Base-by-base conservation (phyloP, 1,140 invertebrate genomes). In the Laupala kohalensis region DNA sequence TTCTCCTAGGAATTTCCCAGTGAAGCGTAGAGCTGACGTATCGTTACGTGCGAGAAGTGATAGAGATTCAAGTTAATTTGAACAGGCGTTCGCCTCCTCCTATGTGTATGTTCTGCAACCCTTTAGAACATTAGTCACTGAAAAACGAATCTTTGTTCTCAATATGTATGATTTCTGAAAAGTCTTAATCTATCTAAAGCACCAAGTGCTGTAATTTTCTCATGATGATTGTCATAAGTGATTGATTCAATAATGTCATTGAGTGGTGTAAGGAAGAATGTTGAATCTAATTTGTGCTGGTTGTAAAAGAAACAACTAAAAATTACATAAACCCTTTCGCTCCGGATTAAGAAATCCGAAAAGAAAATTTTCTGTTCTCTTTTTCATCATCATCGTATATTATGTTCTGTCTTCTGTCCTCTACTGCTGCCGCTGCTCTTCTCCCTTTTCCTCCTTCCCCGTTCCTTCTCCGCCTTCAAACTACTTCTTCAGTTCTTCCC, bases 61-160 rank as follows among this genome's bases (percentile, higher is more conserved):
- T 9, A 53, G 19, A 53, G 9, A 53, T 19, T 53, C 9, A 13
- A 19, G 37, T 53, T 53, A 13, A 53, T 13, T 9, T 53, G 37
- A 6, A 24, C 70, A 64, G 63, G 70, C 53, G 25, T 71, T 30
- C 25, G 64, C 64, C 70, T 66, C 63, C 28, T 65, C 70, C 70
- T 63, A 71, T 71, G 70, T 71, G 70, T 71, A 71, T 65, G 64
- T 71, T 71, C 70, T 71, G 24, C 28, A 68, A 27, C 24, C 37
- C 37, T 53, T 53, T 53, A 53, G 9, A 53, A 19, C 19, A 13
- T 53, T 53, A 53, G 37, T 4, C 9, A 53, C 19, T 53, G 37
- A 53, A 53, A 53, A 19, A 53, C 37, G n/a, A 53, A 53, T 53
- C 37, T 19, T 19, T 53, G 37, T 53, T 53, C 37, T 53, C 19